Conservation (phyloP, 2,797 vertebrate genomes). For the Cryptoprocta ferox region DNA sequence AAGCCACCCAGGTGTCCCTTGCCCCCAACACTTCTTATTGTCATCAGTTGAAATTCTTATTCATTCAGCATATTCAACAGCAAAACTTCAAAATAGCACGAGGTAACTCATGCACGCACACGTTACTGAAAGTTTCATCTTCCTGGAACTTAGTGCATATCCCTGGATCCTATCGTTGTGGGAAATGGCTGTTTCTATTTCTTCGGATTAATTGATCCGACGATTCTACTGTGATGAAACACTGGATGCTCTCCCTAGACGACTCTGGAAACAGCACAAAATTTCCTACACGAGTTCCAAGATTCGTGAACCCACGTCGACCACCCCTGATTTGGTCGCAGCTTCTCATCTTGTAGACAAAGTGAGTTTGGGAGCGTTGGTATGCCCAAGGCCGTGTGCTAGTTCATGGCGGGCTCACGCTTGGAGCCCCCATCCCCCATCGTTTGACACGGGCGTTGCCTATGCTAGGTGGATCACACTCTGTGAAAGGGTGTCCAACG, state of each 20-base stretch:
- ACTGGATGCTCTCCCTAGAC: background rate
- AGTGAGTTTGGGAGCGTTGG: background rate
- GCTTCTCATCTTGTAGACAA: background rate
- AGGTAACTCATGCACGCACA: too few species aligned
- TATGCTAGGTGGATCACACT: background rate
- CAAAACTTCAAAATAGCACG: background rate
- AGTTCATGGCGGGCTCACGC: background rate
- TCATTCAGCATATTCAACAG: background rate
- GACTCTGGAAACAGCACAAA: background rate
- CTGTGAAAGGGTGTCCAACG: background rate
- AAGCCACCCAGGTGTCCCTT: too few species aligned
- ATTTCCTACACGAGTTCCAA: background rate
- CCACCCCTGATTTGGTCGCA: background rate
- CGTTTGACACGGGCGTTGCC: background rate
- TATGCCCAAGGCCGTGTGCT: background rate
- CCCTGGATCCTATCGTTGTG: background rate
- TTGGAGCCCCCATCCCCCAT: accelerated
- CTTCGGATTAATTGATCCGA: background rate
- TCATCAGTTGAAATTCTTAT: background rate
- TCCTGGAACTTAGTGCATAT: background rate
- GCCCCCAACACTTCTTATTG: background rate
- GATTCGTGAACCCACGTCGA: too few species aligned
- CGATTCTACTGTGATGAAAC: background rate
- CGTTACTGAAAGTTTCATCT: background rate
- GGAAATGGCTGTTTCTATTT: background rate